Percentiles rank a stretch among this genome's conserved stretches.
These are phyloP conservation scores for Clitarchus hookeri DNA, from an alignment of 2,888 invertebrate species.

Conservation along the genomic window DNA sequence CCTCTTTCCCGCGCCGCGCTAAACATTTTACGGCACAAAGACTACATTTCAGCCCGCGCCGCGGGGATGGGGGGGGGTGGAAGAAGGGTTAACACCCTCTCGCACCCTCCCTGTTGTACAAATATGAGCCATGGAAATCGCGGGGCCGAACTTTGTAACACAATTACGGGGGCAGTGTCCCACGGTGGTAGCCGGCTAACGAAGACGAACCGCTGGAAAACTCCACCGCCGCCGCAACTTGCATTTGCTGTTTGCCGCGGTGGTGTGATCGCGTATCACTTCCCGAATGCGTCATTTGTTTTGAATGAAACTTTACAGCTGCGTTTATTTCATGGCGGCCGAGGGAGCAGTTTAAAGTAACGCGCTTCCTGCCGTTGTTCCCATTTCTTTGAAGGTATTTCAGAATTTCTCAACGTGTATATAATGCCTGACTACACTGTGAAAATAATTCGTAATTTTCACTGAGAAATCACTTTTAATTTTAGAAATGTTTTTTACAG, in stretches of 20 bases:
- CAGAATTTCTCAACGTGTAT: too few relatives aligned
- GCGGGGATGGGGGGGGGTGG: background rate
- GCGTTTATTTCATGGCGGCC: too few relatives aligned
- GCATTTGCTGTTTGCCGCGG: background rate
- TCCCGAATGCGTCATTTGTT: background rate
- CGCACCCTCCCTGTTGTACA: background rate
- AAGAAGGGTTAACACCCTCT: background rate
- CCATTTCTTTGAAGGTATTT: too few relatives aligned
- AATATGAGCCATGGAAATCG: background rate
- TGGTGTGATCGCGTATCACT: background rate
- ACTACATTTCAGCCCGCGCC: background rate
- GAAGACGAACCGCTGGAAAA: background rate
- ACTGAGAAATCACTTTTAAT: too few relatives aligned
- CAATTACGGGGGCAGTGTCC: background rate
- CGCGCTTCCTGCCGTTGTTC: too few relatives aligned
- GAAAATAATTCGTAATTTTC: too few relatives aligned
- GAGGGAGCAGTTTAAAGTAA: too few relatives aligned
- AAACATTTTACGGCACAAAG: conserved; percentile 2
- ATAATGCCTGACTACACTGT: too few relatives aligned
- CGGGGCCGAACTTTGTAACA: background rate
- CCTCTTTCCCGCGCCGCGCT: background rate
- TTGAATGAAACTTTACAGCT: too few relatives aligned
- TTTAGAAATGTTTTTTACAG: too few relatives aligned
- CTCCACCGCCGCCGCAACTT: background rate
- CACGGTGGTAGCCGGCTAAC: background rate